A percentile compares a stretch with the other conserved stretches of the same genome.
Evolutionary conservation across 2,113 vertebrate genomes (phyloP).

Genomic region (Anser cygnoides): DNA sequence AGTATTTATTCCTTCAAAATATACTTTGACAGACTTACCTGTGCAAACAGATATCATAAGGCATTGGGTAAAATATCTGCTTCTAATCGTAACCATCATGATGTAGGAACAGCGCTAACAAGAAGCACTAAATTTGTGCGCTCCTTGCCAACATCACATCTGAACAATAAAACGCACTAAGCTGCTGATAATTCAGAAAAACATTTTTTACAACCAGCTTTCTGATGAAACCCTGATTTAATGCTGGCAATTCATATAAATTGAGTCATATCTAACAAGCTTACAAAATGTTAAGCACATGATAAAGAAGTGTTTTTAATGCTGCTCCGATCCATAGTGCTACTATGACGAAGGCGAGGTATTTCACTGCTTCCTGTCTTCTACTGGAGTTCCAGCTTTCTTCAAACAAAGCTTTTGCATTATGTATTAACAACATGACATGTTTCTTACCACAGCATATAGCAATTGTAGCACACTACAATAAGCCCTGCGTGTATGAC

Average conservation of each 20-base stretch:
- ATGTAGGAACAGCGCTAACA: background rate
- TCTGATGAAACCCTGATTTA: background rate
- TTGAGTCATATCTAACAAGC: background rate
- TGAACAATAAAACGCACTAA: background rate
- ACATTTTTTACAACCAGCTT: background rate
- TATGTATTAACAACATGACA: background rate
- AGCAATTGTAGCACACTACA: accelerated
- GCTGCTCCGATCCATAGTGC: background rate
- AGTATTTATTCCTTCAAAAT: background rate
- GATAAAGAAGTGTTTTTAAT: background rate
- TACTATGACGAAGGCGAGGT: background rate
- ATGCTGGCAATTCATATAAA: background rate
- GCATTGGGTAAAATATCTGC: background rate
- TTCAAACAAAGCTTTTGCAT: background rate
- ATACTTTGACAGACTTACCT: background rate
- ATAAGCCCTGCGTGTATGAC: background rate
- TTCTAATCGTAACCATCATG: background rate
- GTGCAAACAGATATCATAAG: background rate
- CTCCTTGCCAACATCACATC: background rate
- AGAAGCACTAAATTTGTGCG: background rate
- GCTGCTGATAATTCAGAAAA: background rate
- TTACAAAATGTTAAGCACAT: background rate
- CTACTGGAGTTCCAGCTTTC: background rate
- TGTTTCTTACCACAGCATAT: background rate
- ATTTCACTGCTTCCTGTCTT: background rate